A percentile compares a stretch with the other conserved stretches of the same genome.
Evolutionary conservation across 2,797 vertebrate genomes (phyloP).

Genomic region (Hyperoplus lanceolatus): DNA sequence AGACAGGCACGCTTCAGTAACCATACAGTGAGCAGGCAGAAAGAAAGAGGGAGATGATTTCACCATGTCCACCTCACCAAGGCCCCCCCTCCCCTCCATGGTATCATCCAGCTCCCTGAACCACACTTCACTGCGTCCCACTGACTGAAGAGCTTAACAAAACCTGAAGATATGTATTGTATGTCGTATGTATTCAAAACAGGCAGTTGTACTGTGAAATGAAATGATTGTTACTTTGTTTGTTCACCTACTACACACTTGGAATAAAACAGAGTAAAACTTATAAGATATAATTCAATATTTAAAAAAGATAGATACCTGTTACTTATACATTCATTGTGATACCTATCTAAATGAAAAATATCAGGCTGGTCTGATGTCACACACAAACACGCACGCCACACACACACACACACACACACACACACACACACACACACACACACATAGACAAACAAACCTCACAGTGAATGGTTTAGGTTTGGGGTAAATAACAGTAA

Average conservation of each 20-base stretch:
- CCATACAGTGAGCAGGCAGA: conserved; percentile 56
- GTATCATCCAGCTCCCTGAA: conserved; percentile 40
- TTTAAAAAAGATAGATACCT: not conserved
- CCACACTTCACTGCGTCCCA: conserved; percentile 10
- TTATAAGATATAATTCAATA: no score
- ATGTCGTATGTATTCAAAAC: no score
- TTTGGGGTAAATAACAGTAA: conserved; percentile 74
- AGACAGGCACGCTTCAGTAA: conserved; percentile 65
- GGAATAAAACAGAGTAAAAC: no score
- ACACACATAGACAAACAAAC: conserved; percentile 19
- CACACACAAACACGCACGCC: not conserved
- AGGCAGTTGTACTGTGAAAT: no score
- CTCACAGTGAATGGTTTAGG: conserved; percentile 54
- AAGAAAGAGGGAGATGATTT: conserved; percentile 46
- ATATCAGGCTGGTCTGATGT: conserved; percentile 13
- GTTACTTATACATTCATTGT: conserved; percentile 28
- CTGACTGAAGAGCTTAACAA: conserved; percentile 22
- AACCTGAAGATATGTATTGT: not conserved
- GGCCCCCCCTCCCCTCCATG: conserved; percentile 26
- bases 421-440: conserved; percentile 3
- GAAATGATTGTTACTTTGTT: no score
- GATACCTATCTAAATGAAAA: conserved; percentile 20
- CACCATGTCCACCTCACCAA: conserved; percentile 37
- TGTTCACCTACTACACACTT: no score
- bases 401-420: conserved; percentile 12